Conservation (phyloP, 2,888 invertebrate genomes). For the Odontomyia ornata region DNA sequence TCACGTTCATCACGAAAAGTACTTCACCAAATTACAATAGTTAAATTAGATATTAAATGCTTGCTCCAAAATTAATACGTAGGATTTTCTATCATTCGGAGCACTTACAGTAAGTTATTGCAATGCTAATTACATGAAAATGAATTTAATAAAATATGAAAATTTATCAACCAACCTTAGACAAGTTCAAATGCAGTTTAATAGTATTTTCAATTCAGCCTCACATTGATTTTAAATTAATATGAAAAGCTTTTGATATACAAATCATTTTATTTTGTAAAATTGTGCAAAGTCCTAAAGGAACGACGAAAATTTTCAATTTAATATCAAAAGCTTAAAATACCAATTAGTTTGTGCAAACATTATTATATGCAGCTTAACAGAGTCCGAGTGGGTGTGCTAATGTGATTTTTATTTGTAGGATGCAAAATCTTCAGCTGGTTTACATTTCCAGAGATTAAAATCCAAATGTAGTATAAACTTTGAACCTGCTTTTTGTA, state of each 20-base stretch:
- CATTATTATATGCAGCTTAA: not conserved
- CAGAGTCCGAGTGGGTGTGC: not conserved
- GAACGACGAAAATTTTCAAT: not conserved
- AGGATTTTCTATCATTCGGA: not conserved
- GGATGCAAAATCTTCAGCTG: not conserved
- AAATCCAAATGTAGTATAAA: no score
- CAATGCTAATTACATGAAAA: not conserved
- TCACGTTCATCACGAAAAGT: slow-evolving; percentile 1
- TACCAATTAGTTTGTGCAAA: not conserved
- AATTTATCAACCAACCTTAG: slow-evolving; percentile 3
- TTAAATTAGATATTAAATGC: not conserved
- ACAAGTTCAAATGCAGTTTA: not conserved
- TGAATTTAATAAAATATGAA: not conserved
- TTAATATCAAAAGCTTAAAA: not conserved
- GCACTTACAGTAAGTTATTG: not conserved
- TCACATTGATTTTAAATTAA: not conserved
- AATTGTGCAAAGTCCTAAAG: not conserved
- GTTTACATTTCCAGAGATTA: no score
- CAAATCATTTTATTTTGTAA: not conserved
- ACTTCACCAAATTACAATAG: not conserved
- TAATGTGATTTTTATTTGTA: slow-evolving; percentile 16
- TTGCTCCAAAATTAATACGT: not conserved
- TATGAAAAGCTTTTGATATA: slow-evolving; percentile 7
- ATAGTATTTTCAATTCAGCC: not conserved
- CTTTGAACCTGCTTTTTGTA: no score